Percentiles rank a stretch among this genome's conserved stretches.
Evolutionary conservation across 2,113 vertebrate species (phyloP).

Genomic region (Pimephales promelas): DNA sequence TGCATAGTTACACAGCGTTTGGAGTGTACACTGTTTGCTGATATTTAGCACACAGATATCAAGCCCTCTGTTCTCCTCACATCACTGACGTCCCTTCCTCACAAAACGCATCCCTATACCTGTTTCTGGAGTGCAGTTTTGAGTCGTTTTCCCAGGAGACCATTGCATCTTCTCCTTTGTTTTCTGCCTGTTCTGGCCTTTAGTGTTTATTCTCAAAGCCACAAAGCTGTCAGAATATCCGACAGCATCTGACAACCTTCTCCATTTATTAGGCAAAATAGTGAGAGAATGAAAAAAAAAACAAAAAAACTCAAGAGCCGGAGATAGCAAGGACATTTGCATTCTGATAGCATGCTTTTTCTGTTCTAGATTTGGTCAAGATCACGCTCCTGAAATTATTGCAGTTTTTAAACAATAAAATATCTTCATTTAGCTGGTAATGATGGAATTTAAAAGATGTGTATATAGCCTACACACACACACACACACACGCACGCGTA

Average conservation of each 20-base stretch:
- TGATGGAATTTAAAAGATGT: neutral
- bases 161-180: slow-evolving; percentile 17
- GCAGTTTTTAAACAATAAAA: neutral
- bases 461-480: too few species aligned
- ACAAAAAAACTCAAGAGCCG: neutral
- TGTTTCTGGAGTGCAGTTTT: slow-evolving; percentile 36
- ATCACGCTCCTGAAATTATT: neutral
- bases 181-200: slow-evolving; percentile 23
- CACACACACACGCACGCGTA: neutral
- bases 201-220: slow-evolving; percentile 45
- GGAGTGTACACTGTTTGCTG: slow-evolving; percentile 12
- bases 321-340: neutral
- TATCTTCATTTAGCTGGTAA: neutral
- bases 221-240: slow-evolving; percentile 45
- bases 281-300: neutral
- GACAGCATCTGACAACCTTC: slow-evolving; percentile 47
- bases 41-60: slow-evolving; percentile 32
- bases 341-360: neutral
- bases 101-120: slow-evolving; percentile 32
- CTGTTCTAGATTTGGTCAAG: neutral
- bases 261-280: slow-evolving; percentile 37
- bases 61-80: slow-evolving; percentile 30
- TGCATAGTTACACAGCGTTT: slow-evolving; percentile 27
- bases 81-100: slow-evolving; percentile 25
- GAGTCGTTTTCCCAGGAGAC: slow-evolving; percentile 30